A percentile compares a stretch with the other conserved stretches of the same genome.
phyloP scores from a whole-genome alignment of 2,888 invertebrate genomes.

The Polydesmus complanatus region DNA sequence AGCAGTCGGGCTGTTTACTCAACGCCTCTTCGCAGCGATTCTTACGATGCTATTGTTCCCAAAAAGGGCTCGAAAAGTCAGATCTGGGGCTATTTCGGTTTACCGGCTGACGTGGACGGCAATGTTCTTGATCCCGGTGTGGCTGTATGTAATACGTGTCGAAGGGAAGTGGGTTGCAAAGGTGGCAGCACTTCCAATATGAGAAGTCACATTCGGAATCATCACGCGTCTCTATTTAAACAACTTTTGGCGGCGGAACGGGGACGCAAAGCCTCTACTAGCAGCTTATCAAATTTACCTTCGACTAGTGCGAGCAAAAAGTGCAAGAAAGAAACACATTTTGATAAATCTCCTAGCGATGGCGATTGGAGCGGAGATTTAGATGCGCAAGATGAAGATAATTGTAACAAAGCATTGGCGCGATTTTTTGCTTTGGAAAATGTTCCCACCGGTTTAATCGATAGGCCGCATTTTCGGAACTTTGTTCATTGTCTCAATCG shows the following conservation, averaged over 20 bases:
- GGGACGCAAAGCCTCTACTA: neutral
- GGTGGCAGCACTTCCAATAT: neutral
- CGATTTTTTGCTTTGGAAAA: neutral
- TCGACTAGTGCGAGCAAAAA: neutral
- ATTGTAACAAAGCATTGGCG: neutral
- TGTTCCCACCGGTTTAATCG: neutral
- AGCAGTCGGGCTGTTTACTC: neutral
- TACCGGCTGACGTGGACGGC: neutral
- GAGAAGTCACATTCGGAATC: neutral
- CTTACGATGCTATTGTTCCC: neutral
- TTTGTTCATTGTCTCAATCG: neutral
- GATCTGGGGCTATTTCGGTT: neutral
- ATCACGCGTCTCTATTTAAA: neutral
- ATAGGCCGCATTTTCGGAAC: neutral
- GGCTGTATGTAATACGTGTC: neutral
- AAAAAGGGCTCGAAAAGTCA: neutral
- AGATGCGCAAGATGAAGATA: neutral
- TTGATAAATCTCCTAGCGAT: neutral
- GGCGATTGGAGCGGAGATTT: neutral
- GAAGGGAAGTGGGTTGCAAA: neutral
- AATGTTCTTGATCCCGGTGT: neutral
- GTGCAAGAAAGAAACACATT: neutral
- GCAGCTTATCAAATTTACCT: neutral
- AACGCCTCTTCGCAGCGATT: neutral
- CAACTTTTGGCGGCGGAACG: neutral